Evolutionary conservation across 2,888 invertebrate genomes (phyloP), one percentile per base, ranked within the genome.

Genomic region (Tinea trinotella): DNA sequence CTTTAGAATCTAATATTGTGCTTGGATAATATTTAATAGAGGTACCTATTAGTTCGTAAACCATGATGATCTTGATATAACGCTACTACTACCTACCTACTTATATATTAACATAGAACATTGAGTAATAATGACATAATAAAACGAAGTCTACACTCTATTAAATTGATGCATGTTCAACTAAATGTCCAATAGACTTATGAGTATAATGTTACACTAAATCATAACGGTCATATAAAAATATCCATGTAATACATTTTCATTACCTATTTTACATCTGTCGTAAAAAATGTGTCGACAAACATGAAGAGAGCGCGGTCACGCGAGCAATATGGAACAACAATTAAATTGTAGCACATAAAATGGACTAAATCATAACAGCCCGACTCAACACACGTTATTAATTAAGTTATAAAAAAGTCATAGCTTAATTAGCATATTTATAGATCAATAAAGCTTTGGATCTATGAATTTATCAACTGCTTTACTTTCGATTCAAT

Each of bases 371-470:
- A 83, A 82, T 80, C 81, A 75, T 80, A 81, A 79, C 74, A 74
- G 53, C 56, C 49, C 55, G 48, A 48, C 19, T 30, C 48, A 35
- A 55, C 54, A 56, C 70, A 73, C 74, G 79, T 82, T 79, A 83
- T 84, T 83, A 82, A 84, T 84, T 83, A 82, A 77, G 81, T 79
- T 80, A 81, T 84, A 82, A 83, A 83, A 81, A 74, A 78, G 79
- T 82, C 82, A 76, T 78, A 71, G 71, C 70, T 69, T 72, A 76
- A 84, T 83, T 80, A 81, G 74, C 82, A 82, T 83, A 76, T 84
- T 84, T 84, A 84, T 77, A 74, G 69, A 59, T 65, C 69, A 66
- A 69, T 74, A 76, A 46, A 46, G 46, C 17, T 46, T 40, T 4
- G 40, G 13, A 40, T 3, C 7, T 15, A 40, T 2, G 13, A 12